These are phyloP conservation scores for Tupaia tana DNA, from an alignment of 2,113 vertebrate genomes.

Conservation along the genomic window DNA sequence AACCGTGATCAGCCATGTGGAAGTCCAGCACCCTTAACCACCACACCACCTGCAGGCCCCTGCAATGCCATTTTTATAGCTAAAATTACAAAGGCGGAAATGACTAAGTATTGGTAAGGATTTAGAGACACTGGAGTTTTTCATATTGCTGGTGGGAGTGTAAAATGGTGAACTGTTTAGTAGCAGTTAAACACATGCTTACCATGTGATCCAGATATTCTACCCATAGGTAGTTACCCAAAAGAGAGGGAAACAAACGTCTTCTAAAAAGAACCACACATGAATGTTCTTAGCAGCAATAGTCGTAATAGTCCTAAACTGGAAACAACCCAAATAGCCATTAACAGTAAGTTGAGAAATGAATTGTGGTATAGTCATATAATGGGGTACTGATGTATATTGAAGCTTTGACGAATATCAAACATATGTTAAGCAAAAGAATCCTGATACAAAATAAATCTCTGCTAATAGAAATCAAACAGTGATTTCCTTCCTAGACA, in stretches of 20 bases:
- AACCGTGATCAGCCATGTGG: too few relatives aligned
- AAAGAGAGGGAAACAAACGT: neutral
- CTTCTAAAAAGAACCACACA: neutral
- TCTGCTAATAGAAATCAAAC: constrained; percentile 14
- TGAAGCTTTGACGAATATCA: neutral
- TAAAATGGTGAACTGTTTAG: neutral
- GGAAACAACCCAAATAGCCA: constrained; percentile 3
- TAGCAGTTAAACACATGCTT: neutral
- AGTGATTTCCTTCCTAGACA: neutral
- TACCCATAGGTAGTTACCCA: neutral
- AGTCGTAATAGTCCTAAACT: neutral
- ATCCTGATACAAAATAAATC: constrained; percentile 21
- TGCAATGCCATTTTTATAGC: neutral
- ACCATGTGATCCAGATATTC: neutral
- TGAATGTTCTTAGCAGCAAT: neutral
- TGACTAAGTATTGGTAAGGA: neutral
- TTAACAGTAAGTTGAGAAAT: neutral
- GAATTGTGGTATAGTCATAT: neutral
- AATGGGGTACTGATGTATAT: neutral
- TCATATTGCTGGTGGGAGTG: neutral
- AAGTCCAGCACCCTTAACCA: too few relatives aligned
- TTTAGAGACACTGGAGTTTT: neutral
- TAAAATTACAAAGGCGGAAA: constrained; percentile 33
- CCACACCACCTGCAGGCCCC: too few relatives aligned
- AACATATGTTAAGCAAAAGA: constrained; percentile 1